Evolutionary conservation across 2,797 vertebrate genomes (phyloP).

Genomic region (Micropoecilia bifurca): DNA sequence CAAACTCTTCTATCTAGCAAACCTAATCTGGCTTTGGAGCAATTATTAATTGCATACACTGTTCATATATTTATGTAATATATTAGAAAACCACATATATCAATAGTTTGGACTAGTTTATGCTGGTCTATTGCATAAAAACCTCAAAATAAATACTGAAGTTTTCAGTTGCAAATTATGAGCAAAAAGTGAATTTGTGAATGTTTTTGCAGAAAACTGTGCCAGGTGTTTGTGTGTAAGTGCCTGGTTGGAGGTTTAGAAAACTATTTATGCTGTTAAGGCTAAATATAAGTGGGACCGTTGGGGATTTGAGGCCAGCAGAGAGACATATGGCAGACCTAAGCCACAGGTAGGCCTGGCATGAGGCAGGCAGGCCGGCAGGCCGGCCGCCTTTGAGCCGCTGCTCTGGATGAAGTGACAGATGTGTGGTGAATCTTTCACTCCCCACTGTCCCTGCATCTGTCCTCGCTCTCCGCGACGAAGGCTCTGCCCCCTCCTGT

Average conservation of each 20-base stretch:
- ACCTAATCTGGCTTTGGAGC: background rate
- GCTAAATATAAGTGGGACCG: constrained; percentile 12
- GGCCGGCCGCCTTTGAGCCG: constrained; percentile 58
- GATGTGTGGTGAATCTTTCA: constrained; percentile 87
- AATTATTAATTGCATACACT: background rate
- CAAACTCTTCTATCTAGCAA: background rate
- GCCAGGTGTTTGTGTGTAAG: constrained; percentile 28
- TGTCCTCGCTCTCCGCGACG: constrained; percentile 62
- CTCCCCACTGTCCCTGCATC: constrained; percentile 81
- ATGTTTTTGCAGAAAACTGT: background rate
- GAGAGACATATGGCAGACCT: constrained; percentile 65
- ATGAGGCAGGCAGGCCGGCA: constrained; percentile 50
- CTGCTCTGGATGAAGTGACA: constrained; percentile 74
- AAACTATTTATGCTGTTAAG: background rate
- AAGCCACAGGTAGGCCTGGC: constrained; percentile 71
- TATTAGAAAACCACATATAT: background rate
- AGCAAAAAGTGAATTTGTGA: background rate
- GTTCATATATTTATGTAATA: background rate
- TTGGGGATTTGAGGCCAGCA: constrained; percentile 17
- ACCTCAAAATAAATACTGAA: background rate
- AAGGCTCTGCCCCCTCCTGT: constrained; percentile 58
- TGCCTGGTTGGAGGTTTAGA: constrained; percentile 2
- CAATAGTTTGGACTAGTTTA: background rate
- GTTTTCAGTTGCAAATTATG: background rate
- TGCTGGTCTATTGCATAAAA: background rate